Conservation (phyloP, 1,140 invertebrate genomes). For the Camponotus floridanus region DNA sequence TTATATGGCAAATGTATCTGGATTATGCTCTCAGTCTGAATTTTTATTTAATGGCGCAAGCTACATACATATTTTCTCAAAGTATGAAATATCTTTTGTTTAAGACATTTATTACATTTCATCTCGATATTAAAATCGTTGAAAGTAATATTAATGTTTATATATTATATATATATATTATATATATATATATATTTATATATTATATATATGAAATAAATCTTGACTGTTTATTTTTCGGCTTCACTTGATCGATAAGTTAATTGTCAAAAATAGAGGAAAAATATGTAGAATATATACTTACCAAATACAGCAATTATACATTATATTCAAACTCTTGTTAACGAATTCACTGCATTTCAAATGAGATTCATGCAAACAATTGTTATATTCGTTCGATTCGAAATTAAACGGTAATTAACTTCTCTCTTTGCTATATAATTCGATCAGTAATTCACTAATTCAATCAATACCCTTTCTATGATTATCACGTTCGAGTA, state of each 20-base stretch:
- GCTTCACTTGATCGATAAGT: not conserved
- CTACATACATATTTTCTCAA: constrained; percentile 1
- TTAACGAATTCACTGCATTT: constrained; percentile 47
- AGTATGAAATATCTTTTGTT: constrained; percentile 21
- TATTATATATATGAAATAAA: constrained; percentile 1
- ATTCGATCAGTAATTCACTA: not conserved
- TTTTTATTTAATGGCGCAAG: constrained; percentile 41
- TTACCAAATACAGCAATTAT: constrained; percentile 50
- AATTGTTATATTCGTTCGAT: constrained; percentile 13
- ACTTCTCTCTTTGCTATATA: constrained; percentile 5
- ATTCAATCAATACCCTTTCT: not conserved
- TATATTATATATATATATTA: not conserved
- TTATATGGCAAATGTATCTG: constrained; percentile 36
- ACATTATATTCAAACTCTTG: constrained; percentile 36
- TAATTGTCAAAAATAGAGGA: constrained; percentile 18
- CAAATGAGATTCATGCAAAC: constrained; percentile 31
- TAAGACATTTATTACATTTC: too few species aligned
- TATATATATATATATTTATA: not conserved
- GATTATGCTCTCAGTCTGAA: constrained; percentile 38
- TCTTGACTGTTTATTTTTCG: not conserved
- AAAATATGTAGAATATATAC: constrained; percentile 39
- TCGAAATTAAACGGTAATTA: constrained; percentile 7
- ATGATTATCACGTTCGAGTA: not conserved
- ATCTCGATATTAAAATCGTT: constrained; percentile 13
- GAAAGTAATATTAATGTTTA: not conserved